Evolutionary conservation across 2,888 invertebrate species (phyloP), one percentile per base, ranked within the genome.

Genomic region (Rotaria sp.): DNA sequence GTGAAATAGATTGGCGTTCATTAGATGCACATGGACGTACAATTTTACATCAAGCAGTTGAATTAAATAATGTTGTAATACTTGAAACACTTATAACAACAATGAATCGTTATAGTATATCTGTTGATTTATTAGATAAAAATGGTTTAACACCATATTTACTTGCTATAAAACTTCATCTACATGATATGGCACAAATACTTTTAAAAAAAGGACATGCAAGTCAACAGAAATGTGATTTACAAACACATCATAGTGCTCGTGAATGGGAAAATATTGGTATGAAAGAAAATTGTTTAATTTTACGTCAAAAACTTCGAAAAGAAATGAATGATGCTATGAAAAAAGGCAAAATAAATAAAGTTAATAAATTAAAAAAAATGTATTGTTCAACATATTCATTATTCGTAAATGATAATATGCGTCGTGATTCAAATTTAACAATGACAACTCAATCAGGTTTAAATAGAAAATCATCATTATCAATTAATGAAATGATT

Each of bases 141-240:
- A 85, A 75, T 59, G 84, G 84, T 75, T 57, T 86, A 45, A 86
- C 86, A 24, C 85, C 86, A 24, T 86, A 85, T 84, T 80, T 86
- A 52, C 30, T 86, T 26, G 86, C 86, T 26, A 55, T 50, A 24
- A 85, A 85, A 52, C 38, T 86, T 41, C 85, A 85, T 45, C 41
- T 75, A 41, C 15, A 30, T 48, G 57, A 86, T 15, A 48, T 85
- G 84, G 85, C 57, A 57, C 52, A 86, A 52, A 41, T 86, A 50
- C 18, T 86, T 4, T 15, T 86, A 18, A 50, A 45, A 7, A 85
- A 80, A 48, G 86, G 86, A 2, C 41, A 85, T 80, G 86, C 85
- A 11, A 86, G 86, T 55, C 52, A 80, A 59, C 85, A 75, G 8
- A 80, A 75, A 48, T 74, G 75, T 11, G 85, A 85, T 50, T 75